These are phyloP conservation scores for Drosophila mayaguana DNA, from an alignment of 2,888 invertebrate genomes.

Conservation along the genomic window DNA sequence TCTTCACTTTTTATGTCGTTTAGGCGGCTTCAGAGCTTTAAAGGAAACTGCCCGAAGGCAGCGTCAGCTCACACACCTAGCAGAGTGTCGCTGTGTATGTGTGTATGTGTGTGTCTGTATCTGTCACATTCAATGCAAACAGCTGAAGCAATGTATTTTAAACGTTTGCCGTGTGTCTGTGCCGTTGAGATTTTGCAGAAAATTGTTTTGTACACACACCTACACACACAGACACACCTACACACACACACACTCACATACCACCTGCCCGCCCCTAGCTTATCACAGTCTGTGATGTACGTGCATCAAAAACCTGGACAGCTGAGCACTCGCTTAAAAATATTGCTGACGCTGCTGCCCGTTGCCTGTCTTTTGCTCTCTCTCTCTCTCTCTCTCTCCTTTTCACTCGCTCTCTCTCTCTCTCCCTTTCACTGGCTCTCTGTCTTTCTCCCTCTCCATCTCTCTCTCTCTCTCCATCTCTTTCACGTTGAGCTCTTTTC, in stretches of 20 bases:
- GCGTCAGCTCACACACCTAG: background rate
- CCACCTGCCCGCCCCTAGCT: conserved; percentile 12
- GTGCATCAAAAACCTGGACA: conserved; percentile 46
- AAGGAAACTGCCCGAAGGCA: conserved; percentile 33
- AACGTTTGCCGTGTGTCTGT: conserved; percentile 41
- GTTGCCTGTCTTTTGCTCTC: conserved; percentile 5
- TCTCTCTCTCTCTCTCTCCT: background rate
- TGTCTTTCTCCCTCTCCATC: background rate
- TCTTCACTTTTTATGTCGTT: conserved; percentile 30
- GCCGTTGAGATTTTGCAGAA: conserved; percentile 53
- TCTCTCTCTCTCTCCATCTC: background rate
- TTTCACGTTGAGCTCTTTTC: background rate
- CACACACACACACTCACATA: background rate
- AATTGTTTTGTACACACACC: conserved; percentile 48
- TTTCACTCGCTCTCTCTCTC: background rate
- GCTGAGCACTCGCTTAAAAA: conserved; percentile 43
- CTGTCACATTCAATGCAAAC: conserved; percentile 56
- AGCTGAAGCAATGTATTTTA: conserved; percentile 52
- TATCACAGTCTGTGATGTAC: conserved; percentile 34
- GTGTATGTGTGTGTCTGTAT: conserved; percentile 22
- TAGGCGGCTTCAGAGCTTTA: conserved; percentile 54
- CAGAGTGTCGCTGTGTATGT: background rate
- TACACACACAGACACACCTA: conserved; percentile 8
- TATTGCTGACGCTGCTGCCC: conserved; percentile 60
- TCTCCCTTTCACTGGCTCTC: background rate